Evolutionary conservation across 2,888 invertebrate species (phyloP).

Genomic region (Pasiphila rectangulata): DNA sequence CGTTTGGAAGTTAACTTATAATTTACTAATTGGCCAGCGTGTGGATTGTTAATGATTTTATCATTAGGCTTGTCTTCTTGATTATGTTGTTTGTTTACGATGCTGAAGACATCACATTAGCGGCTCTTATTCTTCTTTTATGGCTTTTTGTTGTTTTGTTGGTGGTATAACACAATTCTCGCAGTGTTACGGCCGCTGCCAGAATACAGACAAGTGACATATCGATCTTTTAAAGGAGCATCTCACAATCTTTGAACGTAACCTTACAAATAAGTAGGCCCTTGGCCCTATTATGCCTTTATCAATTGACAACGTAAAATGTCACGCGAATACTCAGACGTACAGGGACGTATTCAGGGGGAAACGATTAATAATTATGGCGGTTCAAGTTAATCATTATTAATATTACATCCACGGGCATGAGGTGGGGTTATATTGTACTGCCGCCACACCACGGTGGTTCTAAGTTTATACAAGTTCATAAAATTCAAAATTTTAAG

Average conservation of each 20-base stretch:
- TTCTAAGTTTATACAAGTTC: too few relatives aligned
- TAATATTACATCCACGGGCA: too few relatives aligned
- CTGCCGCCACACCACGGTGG: too few relatives aligned
- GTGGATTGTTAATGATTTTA: slow-evolving; percentile 15
- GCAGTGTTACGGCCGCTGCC: too few relatives aligned
- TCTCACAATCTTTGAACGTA: slow-evolving; percentile 13
- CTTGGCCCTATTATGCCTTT: slow-evolving; percentile 18
- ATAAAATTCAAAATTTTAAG: too few relatives aligned
- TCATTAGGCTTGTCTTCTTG: slow-evolving; percentile 5
- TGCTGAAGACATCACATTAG: neutral
- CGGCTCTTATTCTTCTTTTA: too few relatives aligned
- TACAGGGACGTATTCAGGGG: slow-evolving; percentile 4
- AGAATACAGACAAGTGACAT: neutral
- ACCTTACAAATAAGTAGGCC: slow-evolving; percentile 16
- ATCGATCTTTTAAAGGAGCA: slow-evolving; percentile 9
- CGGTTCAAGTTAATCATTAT: too few relatives aligned
- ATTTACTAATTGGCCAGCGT: slow-evolving; percentile 17
- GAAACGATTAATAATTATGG: too few relatives aligned
- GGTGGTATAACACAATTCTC: too few relatives aligned
- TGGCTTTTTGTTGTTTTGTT: too few relatives aligned
- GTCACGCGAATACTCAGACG: slow-evolving; percentile 12
- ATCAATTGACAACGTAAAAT: slow-evolving; percentile 23
- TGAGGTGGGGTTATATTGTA: too few relatives aligned
- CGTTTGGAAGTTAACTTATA: slow-evolving; percentile 15
- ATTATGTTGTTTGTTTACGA: slow-evolving; percentile 2